Conservation (phyloP, 2,797 vertebrate genomes). For the Champsocephalus esox region DNA sequence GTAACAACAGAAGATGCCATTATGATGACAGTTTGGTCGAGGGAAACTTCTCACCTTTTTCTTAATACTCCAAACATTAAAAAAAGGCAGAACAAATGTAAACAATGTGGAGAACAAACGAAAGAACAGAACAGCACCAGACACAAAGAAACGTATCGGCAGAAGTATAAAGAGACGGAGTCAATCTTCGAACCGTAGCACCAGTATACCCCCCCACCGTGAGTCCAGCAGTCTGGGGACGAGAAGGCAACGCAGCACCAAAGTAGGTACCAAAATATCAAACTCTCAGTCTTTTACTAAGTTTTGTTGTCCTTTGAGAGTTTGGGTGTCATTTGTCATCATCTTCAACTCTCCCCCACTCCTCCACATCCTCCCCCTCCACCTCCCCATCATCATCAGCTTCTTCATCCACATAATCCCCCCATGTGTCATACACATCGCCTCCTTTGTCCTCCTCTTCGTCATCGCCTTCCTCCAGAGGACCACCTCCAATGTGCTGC, state of each 20-base stretch:
- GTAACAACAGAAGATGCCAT: slow-evolving; percentile 65
- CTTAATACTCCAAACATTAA: slow-evolving; percentile 62
- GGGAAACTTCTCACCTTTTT: slow-evolving; percentile 56
- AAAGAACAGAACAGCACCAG: slow-evolving; percentile 84
- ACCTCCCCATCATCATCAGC: slow-evolving; percentile 57
- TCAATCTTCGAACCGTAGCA: slow-evolving; percentile 79
- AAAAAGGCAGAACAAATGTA: slow-evolving; percentile 80
- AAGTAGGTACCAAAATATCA: slow-evolving; percentile 72
- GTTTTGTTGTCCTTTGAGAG: slow-evolving; percentile 40
- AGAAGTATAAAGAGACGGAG: slow-evolving; percentile 75
- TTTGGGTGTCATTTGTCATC: slow-evolving; percentile 68
- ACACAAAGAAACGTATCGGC: slow-evolving; percentile 82
- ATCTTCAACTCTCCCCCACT: slow-evolving; percentile 74
- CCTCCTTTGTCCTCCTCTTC: slow-evolving; percentile 54
- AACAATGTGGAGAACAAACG: slow-evolving; percentile 81
- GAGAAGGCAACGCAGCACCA: slow-evolving; percentile 80
- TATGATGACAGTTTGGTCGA: slow-evolving; percentile 64
- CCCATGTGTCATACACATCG: slow-evolving; percentile 65
- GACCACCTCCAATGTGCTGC: slow-evolving; percentile 50
- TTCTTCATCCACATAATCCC: slow-evolving; percentile 69
- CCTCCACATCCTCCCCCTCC: slow-evolving; percentile 72
- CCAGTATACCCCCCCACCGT: slow-evolving; percentile 73
- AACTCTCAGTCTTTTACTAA: slow-evolving; percentile 45
- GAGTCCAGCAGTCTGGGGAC: slow-evolving; percentile 72
- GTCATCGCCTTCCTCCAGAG: slow-evolving; percentile 55